phyloP scores from a whole-genome alignment of 2,888 invertebrate species.

The Yponomeuta evonymella region DNA sequence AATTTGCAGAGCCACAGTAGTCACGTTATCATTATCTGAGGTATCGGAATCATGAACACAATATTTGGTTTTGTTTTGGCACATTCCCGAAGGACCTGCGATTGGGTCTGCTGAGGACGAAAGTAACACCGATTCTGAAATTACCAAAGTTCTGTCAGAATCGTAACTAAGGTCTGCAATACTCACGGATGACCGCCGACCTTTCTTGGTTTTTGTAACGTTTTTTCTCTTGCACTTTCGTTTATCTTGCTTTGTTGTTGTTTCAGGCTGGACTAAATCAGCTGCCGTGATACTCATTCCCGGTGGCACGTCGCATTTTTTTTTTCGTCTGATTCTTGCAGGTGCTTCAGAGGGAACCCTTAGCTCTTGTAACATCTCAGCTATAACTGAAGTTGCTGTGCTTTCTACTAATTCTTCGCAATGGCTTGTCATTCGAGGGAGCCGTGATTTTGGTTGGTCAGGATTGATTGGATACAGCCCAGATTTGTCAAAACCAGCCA shows the following conservation, averaged over 20 bases:
- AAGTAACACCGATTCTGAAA: neutral
- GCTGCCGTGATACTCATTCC: constrained; percentile 9
- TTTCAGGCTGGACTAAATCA: constrained; percentile 8
- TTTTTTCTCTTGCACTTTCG: constrained; percentile 2
- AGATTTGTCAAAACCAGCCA: constrained; percentile 22
- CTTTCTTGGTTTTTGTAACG: constrained; percentile 4
- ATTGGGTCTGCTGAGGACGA: neutral
- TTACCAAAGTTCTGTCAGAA: neutral
- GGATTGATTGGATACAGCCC: constrained; percentile 19
- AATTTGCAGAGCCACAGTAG: neutral
- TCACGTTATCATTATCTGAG: constrained; percentile 13
- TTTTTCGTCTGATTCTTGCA: constrained; percentile 15
- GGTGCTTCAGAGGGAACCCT: constrained; percentile 12
- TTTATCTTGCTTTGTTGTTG: constrained; percentile 7
- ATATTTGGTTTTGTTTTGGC: neutral
- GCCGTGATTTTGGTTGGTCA: constrained; percentile 21
- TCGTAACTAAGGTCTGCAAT: neutral
- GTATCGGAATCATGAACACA: neutral
- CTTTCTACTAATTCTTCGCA: constrained; percentile 13
- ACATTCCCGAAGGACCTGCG: constrained; percentile 3
- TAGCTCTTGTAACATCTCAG: constrained; percentile 20
- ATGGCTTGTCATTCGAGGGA: constrained; percentile 7
- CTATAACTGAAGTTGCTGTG: constrained; percentile 17
- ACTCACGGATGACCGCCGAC: neutral
- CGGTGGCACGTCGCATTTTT: neutral